Conservation (phyloP, 2,797 vertebrate genomes). For the Crossoptilon crossoptilon region DNA sequence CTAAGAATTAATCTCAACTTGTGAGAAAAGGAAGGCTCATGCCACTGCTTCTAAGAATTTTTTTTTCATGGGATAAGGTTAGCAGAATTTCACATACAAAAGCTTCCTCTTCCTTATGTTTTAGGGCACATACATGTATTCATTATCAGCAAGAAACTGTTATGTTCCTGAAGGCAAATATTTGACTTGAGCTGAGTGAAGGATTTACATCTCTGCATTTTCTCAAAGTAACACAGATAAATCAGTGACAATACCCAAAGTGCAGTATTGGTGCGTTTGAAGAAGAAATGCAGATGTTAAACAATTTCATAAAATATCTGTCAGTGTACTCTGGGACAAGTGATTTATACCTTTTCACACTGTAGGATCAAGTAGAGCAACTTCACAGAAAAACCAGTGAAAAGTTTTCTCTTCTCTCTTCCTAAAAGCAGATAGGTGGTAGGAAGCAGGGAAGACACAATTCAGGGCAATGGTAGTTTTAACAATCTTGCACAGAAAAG, state of each 20-base stretch:
- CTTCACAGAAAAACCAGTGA: neutral
- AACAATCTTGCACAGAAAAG: neutral
- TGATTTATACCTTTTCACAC: accelerated
- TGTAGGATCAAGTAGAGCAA: neutral
- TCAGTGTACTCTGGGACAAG: neutral
- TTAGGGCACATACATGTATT: neutral
- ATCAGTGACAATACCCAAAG: neutral
- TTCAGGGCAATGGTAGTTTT: neutral
- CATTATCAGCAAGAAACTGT: neutral
- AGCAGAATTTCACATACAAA: neutral
- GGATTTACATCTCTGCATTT: neutral
- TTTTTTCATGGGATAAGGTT: neutral
- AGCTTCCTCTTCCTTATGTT: neutral
- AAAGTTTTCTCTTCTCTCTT: neutral
- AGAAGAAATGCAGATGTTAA: neutral
- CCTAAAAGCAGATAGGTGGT: accelerated
- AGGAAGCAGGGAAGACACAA: neutral
- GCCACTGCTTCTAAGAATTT: neutral
- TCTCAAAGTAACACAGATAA: neutral
- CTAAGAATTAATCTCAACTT: neutral
- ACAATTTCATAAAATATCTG: neutral
- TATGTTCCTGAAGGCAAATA: accelerated
- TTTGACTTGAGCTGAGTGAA: neutral
- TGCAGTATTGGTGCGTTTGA: neutral
- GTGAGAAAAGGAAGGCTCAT: neutral